These are phyloP conservation scores for Lacerta bilineata DNA, from an alignment of 2,797 vertebrate species.

Conservation along the genomic window DNA sequence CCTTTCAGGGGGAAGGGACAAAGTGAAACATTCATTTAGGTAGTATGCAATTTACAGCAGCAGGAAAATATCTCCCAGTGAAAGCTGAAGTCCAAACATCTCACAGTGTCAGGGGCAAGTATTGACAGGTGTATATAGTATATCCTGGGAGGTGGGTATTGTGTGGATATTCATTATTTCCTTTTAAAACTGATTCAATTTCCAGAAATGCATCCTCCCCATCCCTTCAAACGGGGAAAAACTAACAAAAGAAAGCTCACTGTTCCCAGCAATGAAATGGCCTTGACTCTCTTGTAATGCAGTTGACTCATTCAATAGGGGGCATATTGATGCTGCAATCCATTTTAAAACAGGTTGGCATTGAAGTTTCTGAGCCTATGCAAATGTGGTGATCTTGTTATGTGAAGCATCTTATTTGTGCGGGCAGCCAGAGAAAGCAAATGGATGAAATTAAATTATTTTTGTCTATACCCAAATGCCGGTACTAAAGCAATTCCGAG, in stretches of 20 bases:
- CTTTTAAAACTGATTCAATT: neutral
- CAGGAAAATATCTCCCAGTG: neutral
- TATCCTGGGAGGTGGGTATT: neutral
- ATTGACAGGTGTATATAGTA: neutral
- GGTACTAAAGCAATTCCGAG: conserved; percentile 51
- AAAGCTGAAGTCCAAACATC: neutral
- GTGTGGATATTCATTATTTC: neutral
- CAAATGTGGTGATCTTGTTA: conserved; percentile 42
- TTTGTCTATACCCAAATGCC: conserved; percentile 33
- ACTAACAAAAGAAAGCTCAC: neutral
- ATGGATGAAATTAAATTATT: conserved; percentile 54
- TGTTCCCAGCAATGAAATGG: neutral
- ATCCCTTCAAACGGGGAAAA: neutral
- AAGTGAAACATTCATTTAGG: neutral
- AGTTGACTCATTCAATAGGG: conserved; percentile 16
- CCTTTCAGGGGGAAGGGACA: neutral
- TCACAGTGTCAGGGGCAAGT: neutral
- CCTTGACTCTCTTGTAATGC: conserved; percentile 35
- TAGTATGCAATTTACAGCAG: neutral
- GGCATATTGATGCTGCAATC: conserved; percentile 46
- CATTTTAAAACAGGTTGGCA: conserved; percentile 48
- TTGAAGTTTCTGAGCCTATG: conserved; percentile 46
- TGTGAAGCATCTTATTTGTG: conserved; percentile 46
- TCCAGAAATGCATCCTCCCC: neutral
- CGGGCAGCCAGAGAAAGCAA: conserved; percentile 42